A percentile compares a stretch with the other conserved stretches of the same genome.
Conservation (phyloP, 2,888 invertebrate genomes). For the Parthenolecanium corni region DNA sequence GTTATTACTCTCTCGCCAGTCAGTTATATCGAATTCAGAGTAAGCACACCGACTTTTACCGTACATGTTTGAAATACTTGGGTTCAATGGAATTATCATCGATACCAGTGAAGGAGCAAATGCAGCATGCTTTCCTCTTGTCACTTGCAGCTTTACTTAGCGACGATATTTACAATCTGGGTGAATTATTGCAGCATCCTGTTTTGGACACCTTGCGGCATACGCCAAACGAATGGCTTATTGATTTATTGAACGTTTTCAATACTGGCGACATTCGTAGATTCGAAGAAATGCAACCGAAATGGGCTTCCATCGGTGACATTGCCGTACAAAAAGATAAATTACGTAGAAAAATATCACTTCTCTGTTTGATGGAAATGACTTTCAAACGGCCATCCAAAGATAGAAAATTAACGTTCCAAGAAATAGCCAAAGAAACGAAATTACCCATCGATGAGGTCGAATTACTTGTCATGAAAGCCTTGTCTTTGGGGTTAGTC, state of each 20-base stretch:
- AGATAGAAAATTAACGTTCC: conserved; percentile 55
- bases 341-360: conserved; percentile 81
- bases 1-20: conserved; percentile 85
- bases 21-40: conserved; percentile 78
- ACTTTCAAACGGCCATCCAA: conserved; percentile 30
- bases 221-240: conserved; percentile 75
- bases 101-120: conserved; percentile 52
- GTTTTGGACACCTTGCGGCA: conserved; percentile 72
- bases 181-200: conserved; percentile 90
- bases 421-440: conserved; percentile 78
- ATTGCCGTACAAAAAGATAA: conserved; percentile 66
- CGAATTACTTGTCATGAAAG: conserved; percentile 95
- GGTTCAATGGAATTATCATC: conserved; percentile 62
- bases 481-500: conserved; percentile 84
- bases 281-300: conserved; percentile 58
- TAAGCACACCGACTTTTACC: conserved; percentile 89
- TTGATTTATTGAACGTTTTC: conserved; percentile 73
- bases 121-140: conserved; percentile 75
- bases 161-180: conserved; percentile 91
- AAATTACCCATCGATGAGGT: conserved; percentile 74
- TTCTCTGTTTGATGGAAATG: conserved; percentile 92
- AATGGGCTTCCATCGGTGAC: conserved; percentile 72
- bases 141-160: conserved; percentile 90
- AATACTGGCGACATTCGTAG: conserved; percentile 71
- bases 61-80: conserved; percentile 74